phyloP scores from a whole-genome alignment of 2,797 vertebrate species.

The Choloepus didactylus region DNA sequence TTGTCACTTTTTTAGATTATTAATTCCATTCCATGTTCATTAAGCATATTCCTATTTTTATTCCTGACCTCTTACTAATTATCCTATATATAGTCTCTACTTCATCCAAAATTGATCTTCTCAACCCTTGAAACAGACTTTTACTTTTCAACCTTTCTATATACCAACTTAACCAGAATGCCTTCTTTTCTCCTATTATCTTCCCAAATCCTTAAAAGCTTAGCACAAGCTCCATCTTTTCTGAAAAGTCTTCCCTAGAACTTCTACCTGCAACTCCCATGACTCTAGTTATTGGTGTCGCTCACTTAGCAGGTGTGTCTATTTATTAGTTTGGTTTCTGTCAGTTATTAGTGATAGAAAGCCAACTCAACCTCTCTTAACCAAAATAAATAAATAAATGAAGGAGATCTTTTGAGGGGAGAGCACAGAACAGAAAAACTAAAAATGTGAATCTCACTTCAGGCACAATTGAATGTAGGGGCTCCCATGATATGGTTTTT shows the following conservation, averaged over 20 bases:
- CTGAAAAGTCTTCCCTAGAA: slow-evolving; percentile 39
- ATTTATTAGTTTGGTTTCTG: slow-evolving; percentile 18
- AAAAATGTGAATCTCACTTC: slow-evolving; percentile 6
- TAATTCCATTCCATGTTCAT: not conserved
- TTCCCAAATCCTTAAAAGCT: slow-evolving; percentile 42
- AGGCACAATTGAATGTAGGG: not conserved
- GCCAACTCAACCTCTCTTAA: not conserved
- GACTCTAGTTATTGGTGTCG: slow-evolving; percentile 16
- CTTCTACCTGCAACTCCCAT: not conserved
- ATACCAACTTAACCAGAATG: not conserved
- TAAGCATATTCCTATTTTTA: slow-evolving; percentile 24
- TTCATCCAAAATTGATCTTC: slow-evolving; percentile 16
- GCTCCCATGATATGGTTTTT: not conserved
- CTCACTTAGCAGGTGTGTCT: not conserved
- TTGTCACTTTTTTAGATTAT: not conserved
- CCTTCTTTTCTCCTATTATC: slow-evolving; percentile 4
- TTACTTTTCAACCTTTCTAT: slow-evolving; percentile 1
- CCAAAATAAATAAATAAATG: not conserved
- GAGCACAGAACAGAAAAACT: slow-evolving; percentile 38
- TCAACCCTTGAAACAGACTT: slow-evolving; percentile 3
- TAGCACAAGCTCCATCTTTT: slow-evolving; percentile 10
- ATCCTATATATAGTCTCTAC: not conserved
- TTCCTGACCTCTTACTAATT: not conserved
- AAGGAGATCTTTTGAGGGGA: not conserved
- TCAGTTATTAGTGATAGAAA: slow-evolving; percentile 50